Evolutionary conservation across 2,113 vertebrate species (phyloP).

Genomic region (Antechinus flavipes): DNA sequence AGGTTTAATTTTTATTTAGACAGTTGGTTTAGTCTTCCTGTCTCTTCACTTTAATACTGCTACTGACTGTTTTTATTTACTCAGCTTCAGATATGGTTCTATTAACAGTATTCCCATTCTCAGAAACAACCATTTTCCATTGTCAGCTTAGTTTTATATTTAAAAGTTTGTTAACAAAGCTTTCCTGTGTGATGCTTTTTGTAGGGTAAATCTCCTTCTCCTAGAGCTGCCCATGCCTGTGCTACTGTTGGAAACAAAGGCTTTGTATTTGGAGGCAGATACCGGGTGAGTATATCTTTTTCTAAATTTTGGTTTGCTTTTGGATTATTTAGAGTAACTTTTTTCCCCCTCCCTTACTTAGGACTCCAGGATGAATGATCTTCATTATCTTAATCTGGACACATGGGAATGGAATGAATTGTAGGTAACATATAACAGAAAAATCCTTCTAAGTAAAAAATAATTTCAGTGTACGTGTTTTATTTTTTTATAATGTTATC

Average conservation of each 20-base stretch:
- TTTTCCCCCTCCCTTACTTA: constrained; percentile 75
- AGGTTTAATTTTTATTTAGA: not conserved
- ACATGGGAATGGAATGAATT: constrained; percentile 97
- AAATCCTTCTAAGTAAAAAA: not conserved
- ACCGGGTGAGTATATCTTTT: constrained; percentile 85
- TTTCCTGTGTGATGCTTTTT: not conserved
- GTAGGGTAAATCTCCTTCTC: constrained; percentile 93
- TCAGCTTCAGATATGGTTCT: not conserved
- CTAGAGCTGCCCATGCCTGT: constrained; percentile 96
- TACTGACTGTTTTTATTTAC: not conserved
- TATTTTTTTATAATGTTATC: constrained; percentile 37
- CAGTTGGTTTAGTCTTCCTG: not conserved
- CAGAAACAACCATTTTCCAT: not conserved
- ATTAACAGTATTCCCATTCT: not conserved
- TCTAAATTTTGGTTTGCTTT: fast-evolving
- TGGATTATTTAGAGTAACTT: not conserved
- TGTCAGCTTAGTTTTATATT: not conserved
- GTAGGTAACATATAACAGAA: constrained; percentile 84
- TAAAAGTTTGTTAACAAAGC: not conserved
- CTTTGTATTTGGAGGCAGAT: constrained; percentile 96
- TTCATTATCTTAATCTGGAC: constrained; percentile 95
- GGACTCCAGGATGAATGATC: constrained; percentile 95
- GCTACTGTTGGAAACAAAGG: constrained; percentile 94
- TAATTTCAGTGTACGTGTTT: not conserved
- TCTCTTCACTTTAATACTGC: not conserved